phyloP scores from a whole-genome alignment of 2,113 vertebrate species.

The Proteles cristata region DNA sequence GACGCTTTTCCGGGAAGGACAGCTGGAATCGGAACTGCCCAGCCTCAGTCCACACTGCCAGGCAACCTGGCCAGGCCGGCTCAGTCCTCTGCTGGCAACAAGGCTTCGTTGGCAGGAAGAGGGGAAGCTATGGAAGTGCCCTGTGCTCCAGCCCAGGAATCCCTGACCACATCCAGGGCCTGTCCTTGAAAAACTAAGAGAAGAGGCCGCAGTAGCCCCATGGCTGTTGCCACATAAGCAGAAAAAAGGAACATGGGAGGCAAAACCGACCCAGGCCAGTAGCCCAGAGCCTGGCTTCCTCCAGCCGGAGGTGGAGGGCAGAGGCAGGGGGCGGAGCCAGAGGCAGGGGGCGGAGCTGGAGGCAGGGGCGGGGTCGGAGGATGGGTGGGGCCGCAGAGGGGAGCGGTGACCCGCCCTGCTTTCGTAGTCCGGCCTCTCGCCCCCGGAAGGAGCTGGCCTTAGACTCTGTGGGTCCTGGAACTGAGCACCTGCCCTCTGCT shows the following conservation, averaged over 20 bases:
- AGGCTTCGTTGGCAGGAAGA: not conserved
- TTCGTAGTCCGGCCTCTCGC: not conserved
- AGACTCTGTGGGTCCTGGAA: fast-evolving
- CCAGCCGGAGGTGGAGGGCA: not conserved
- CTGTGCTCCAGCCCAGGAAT: not conserved
- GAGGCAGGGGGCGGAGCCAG: no score
- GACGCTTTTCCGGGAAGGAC: conserved; percentile 38
- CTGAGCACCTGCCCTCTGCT: not conserved
- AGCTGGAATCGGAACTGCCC: conserved; percentile 4
- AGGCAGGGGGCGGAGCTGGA: not conserved
- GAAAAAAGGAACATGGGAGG: not conserved
- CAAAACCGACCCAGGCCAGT: not conserved
- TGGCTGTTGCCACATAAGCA: not conserved
- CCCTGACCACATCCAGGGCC: not conserved
- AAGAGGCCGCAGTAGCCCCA: not conserved
- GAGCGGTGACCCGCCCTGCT: not conserved
- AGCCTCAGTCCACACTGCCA: not conserved
- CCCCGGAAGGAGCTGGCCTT: not conserved
- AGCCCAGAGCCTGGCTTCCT: not conserved
- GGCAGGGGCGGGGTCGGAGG: fast-evolving
- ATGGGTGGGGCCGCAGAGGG: not conserved
- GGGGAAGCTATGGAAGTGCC: not conserved
- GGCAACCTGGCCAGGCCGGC: not conserved
- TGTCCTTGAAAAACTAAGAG: not conserved
- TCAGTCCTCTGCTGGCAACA: not conserved